phyloP scores from a whole-genome alignment of 2,113 vertebrate genomes.

The Oreochromis tanganicae region DNA sequence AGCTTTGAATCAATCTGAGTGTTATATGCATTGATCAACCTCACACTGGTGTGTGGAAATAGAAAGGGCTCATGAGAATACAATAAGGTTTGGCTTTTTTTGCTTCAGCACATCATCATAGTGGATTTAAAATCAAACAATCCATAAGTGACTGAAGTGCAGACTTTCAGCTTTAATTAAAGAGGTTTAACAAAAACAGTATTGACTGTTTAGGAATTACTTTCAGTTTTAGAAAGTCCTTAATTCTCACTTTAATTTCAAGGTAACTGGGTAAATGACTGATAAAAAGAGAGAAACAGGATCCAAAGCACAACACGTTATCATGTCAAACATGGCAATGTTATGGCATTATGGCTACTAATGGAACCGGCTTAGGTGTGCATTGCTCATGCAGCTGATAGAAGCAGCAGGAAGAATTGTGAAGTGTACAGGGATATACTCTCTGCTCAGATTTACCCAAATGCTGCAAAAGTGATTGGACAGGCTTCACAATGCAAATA shows the following conservation, averaged over 20 bases:
- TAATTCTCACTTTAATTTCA: not conserved
- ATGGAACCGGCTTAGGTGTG: not conserved
- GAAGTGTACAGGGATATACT: not conserved
- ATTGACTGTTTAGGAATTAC: not conserved
- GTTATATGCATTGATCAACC: not conserved
- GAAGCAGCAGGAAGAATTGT: not conserved
- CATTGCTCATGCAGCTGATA: not conserved
- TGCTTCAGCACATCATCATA: not conserved
- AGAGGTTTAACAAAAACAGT: not conserved
- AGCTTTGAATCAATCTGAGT: not conserved
- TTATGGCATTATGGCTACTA: not conserved
- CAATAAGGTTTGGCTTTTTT: not conserved
- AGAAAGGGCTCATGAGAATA: not conserved
- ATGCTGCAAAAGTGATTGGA: not conserved
- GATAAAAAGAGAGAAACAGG: too few species aligned
- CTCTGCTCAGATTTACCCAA: too few species aligned
- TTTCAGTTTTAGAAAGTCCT: not conserved
- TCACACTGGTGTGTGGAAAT: not conserved
- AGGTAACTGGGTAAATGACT: not conserved
- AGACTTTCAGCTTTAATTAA: not conserved
- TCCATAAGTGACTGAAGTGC: not conserved
- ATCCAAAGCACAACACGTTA: not conserved
- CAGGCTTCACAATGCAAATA: not conserved
- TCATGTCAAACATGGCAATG: not conserved
- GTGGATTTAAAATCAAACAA: not conserved